Percentiles rank a stretch among this genome's conserved stretches.
Conservation (phyloP, 2,797 vertebrate genomes). For the Merluccius polli region DNA sequence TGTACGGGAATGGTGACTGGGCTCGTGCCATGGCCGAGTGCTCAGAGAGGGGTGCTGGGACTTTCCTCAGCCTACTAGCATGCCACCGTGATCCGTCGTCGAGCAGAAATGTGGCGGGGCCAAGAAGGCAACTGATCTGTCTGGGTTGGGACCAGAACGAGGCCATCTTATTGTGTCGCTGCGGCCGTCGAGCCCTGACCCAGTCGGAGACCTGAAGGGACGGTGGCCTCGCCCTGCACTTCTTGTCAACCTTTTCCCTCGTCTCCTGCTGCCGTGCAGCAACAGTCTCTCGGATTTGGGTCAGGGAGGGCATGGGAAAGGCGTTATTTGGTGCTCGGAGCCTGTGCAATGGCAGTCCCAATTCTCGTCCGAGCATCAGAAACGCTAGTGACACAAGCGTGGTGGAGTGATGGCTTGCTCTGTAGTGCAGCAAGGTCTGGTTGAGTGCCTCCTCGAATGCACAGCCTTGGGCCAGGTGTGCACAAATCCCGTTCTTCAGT, state of each 20-base stretch:
- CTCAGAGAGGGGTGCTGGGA: too few species aligned
- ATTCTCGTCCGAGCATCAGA: conserved; percentile 8
- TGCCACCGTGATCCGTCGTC: too few species aligned
- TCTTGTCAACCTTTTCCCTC: neutral
- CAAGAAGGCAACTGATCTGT: too few species aligned
- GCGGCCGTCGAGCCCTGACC: too few species aligned
- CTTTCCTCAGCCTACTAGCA: too few species aligned
- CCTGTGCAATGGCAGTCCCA: neutral
- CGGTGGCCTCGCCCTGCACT: neutral
- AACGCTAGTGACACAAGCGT: neutral
- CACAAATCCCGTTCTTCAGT: neutral
- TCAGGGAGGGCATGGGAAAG: neutral
- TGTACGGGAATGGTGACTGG: too few species aligned
- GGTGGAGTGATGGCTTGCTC: conserved; percentile 6
- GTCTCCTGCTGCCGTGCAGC: neutral
- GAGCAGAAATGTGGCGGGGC: too few species aligned
- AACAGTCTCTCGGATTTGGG: too few species aligned
- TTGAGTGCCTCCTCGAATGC: neutral
- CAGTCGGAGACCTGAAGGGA: neutral
- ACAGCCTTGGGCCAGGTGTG: conserved; percentile 2
- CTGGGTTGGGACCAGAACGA: neutral
- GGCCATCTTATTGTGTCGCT: neutral
- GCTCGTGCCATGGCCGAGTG: too few species aligned
- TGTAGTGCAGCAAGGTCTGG: conserved; percentile 12
- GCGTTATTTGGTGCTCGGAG: neutral